Evolutionary conservation across 2,888 invertebrate genomes (phyloP), one percentile per base, ranked within the genome.

Genomic region (Tetragnatha montana): DNA sequence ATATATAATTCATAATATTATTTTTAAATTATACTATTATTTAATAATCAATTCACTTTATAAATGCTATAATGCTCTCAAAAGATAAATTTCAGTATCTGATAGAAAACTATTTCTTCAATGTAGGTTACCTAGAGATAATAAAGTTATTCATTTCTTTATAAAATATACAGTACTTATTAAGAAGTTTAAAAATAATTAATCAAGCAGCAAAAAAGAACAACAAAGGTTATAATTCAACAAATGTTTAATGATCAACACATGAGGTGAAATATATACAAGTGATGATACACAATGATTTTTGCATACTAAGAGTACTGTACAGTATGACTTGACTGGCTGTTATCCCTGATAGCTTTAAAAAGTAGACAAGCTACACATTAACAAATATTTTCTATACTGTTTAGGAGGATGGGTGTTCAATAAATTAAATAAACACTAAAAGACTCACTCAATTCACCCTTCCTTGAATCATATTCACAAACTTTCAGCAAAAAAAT

Each of bases 221-320:
- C 17, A 17, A 19, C 50, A 51, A 17, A 60, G 35, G 60, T 17
- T 81, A 89, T 86, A 85, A 71, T 87, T 89, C 86, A 89, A 89
- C 89, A 89, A 82, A 68, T 80, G 47, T 89, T 89, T 89, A 89
- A 89, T 89, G 71, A 81, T 82, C 82, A 89, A 89, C 89, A 86
- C 74, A 81, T 81, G 60, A 4, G 86, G 68, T 86, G 78, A 82
- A 82, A 51, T 68, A 85, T 89, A 22, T 89, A 89, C 89, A 89
- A 49, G 81, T 89, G 86, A 88, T 83, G 35, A 71, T 79, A 78
- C 82, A 83, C 47, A n/a, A 82, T 82, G 82, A 82, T 74, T 51
- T 74, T 17, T 51, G 60, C 82, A 74, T 21, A 60, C 60, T 82
- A 82, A 73, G 73, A 82, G 47, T 50, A 84, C 19, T 76, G 71